phyloP scores from a whole-genome alignment of 2,888 invertebrate genomes.

The Holacanthella duospinosa region DNA sequence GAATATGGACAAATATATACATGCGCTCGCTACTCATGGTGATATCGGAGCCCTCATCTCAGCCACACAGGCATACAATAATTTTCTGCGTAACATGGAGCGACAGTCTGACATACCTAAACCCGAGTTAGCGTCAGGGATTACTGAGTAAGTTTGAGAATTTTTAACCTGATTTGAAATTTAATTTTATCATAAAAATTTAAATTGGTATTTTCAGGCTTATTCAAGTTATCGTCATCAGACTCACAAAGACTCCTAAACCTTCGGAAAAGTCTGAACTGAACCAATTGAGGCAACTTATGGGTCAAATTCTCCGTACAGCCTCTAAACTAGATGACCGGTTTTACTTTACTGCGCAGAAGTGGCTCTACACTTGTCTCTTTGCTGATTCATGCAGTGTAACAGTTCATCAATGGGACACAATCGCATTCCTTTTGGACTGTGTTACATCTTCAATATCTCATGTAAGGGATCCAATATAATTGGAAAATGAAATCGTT shows the following conservation, averaged over 20 bases:
- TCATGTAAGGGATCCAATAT: constrained; percentile 17
- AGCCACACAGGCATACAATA: constrained; percentile 9
- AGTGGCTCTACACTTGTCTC: constrained; percentile 28
- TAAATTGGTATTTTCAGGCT: background rate
- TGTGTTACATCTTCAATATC: constrained; percentile 29
- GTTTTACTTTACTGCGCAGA: constrained; percentile 27
- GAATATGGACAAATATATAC: background rate
- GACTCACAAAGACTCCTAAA: constrained; percentile 9
- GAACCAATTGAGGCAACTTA: constrained; percentile 25
- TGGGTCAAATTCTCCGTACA: constrained; percentile 20
- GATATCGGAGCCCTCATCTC: background rate
- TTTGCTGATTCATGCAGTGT: no score
- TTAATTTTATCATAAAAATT: background rate
- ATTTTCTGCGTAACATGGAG: constrained; percentile 20
- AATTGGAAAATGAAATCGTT: background rate
- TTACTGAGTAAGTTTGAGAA: constrained; percentile 18
- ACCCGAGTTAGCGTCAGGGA: constrained; percentile 7
- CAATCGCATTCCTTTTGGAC: constrained; percentile 28
- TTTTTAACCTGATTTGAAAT: background rate
- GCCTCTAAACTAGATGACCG: constrained; percentile 25
- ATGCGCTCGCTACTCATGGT: background rate
- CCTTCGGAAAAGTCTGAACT: constrained; percentile 28
- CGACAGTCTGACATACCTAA: constrained; percentile 8
- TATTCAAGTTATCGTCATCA: background rate
- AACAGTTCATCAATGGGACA: constrained; percentile 33